Conservation (phyloP, 2,113 vertebrate species). For the Felis catus region DNA sequence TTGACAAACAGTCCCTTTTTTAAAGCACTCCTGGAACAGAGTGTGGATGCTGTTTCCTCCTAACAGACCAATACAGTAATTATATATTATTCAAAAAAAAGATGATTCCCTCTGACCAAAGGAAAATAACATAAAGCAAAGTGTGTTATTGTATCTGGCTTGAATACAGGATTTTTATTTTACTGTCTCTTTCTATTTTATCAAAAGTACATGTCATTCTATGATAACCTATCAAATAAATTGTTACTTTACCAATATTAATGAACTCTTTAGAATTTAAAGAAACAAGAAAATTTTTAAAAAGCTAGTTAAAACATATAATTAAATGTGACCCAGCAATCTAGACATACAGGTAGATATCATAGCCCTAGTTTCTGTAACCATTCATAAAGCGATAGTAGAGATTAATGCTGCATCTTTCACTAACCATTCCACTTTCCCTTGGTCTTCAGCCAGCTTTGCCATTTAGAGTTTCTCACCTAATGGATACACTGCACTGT, state of each 20-base stretch:
- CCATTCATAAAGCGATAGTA: neutral
- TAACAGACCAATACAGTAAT: neutral
- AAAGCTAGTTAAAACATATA: neutral
- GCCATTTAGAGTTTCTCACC: neutral
- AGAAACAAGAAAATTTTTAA: neutral
- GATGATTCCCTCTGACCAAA: neutral
- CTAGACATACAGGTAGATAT: neutral
- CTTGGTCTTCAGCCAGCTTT: neutral
- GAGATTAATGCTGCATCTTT: neutral
- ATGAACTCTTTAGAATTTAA: neutral
- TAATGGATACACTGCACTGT: neutral
- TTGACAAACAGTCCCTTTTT: neutral
- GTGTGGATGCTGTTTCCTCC: neutral
- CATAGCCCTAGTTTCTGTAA: neutral
- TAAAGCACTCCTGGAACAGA: neutral
- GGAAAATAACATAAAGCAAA: neutral
- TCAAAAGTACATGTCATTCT: neutral
- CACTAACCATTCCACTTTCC: neutral
- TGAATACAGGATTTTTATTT: neutral
- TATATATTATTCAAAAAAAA: neutral
- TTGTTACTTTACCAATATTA: neutral
- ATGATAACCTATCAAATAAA: neutral
- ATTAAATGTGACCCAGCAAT: neutral
- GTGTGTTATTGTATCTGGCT: neutral
- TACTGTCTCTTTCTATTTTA: neutral